Conservation (phyloP, 2,797 vertebrate species). For the Falco novaeseelandiae region DNA sequence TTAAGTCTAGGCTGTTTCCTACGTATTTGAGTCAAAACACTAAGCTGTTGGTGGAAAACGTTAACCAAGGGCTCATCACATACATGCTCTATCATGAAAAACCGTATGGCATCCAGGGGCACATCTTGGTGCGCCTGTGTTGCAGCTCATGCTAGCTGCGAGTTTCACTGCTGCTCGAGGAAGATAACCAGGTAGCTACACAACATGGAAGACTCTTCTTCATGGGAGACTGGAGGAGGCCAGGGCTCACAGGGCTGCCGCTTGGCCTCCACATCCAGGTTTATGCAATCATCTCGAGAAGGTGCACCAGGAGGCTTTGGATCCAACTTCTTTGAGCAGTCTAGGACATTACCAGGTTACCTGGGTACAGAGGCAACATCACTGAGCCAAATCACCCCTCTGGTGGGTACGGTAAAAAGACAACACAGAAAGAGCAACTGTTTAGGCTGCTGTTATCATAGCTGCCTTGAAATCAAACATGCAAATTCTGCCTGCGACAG, state of each 20-base stretch:
- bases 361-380: not conserved
- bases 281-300: not conserved
- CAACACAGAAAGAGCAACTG: conserved; percentile 25
- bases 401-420: not conserved
- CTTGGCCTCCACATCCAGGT: not conserved
- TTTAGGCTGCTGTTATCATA: conserved; percentile 51
- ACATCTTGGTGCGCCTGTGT: fast-evolving
- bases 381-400: not conserved
- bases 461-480: conserved; percentile 33
- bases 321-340: not conserved
- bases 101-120: not conserved
- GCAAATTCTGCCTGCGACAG: conserved; percentile 15
- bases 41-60: not conserved
- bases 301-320: not conserved
- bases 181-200: not conserved
- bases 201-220: not conserved
- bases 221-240: not conserved
- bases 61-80: not conserved
- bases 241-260: not conserved
- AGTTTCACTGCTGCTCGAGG: not conserved
- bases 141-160: not conserved
- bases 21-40: not conserved
- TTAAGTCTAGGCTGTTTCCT: not conserved
- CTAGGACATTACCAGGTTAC: not conserved
- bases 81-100: fast-evolving